Evolutionary conservation across 2,113 vertebrate genomes (phyloP).

Genomic region (Arizona elegans): DNA sequence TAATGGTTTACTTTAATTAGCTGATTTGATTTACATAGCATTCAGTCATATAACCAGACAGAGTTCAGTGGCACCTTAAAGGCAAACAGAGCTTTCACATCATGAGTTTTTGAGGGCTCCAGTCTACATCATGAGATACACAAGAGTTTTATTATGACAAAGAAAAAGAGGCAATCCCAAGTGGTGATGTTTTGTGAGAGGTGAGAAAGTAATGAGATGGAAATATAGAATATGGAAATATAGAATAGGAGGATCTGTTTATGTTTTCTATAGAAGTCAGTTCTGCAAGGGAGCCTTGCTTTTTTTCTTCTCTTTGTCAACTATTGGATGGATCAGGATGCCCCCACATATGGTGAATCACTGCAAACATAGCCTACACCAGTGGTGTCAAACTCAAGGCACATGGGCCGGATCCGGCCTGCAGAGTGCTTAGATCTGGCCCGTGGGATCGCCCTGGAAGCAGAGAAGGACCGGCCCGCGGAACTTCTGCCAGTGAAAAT

Average conservation of each 20-base stretch:
- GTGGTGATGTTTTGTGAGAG: neutral
- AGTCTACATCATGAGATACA: neutral
- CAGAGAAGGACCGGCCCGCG: too few species aligned
- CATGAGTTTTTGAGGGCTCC: neutral
- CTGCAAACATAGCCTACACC: neutral
- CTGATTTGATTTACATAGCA: neutral
- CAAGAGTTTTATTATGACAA: neutral
- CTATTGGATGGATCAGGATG: neutral
- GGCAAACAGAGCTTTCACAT: neutral
- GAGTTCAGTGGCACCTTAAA: neutral
- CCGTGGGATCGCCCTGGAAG: too few species aligned
- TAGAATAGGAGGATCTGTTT: neutral
- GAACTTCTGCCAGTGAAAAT: too few species aligned
- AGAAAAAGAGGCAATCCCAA: neutral
- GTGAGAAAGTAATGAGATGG: neutral
- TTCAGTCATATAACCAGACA: neutral
- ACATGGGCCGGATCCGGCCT: too few species aligned
- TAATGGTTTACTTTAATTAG: neutral
- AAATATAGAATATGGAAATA: neutral
- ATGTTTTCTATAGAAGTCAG: neutral
- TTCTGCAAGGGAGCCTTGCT: neutral
- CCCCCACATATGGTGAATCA: neutral
- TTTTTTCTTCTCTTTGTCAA: neutral
- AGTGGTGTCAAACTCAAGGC: too few species aligned
- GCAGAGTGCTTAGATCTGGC: too few species aligned